Conservation (phyloP, 2,888 invertebrate species). For the Thyatira batis region DNA sequence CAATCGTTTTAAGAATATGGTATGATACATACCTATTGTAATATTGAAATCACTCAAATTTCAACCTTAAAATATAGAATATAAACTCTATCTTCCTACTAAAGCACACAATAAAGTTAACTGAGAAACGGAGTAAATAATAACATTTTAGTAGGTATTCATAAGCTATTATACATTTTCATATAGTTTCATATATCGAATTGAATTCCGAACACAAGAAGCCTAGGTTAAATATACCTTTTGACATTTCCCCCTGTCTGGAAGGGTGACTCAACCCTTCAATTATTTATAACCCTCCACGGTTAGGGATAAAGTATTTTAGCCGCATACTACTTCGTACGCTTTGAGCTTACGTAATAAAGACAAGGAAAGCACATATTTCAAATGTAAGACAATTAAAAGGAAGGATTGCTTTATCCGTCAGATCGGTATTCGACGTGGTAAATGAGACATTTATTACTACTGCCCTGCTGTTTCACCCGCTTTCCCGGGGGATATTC, state of each 20-base stretch:
- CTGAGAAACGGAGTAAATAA: too few species aligned
- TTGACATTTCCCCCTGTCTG: conserved; percentile 54
- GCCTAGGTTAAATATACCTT: conserved; percentile 27
- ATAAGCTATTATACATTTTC: too few species aligned
- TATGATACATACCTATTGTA: too few species aligned
- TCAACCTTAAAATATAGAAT: too few species aligned
- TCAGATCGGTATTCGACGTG: background rate
- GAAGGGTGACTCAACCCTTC: conserved; percentile 60
- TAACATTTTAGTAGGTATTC: too few species aligned
- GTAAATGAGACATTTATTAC: too few species aligned
- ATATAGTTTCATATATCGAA: background rate
- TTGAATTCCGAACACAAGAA: conserved; percentile 19
- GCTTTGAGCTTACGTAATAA: background rate
- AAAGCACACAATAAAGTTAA: too few species aligned
- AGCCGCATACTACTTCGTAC: conserved; percentile 9
- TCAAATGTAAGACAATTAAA: background rate
- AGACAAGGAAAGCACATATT: background rate
- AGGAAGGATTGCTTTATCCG: background rate
- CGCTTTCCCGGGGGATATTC: too few species aligned
- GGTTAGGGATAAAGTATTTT: conserved; percentile 19
- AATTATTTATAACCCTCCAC: conserved; percentile 46
- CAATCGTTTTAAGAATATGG: background rate
- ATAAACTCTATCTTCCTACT: too few species aligned
- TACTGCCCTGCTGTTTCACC: too few species aligned
- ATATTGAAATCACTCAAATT: background rate